Base-by-base conservation (phyloP, 1,140 invertebrate genomes). In the Lordiphosa clarofinis region DNA sequence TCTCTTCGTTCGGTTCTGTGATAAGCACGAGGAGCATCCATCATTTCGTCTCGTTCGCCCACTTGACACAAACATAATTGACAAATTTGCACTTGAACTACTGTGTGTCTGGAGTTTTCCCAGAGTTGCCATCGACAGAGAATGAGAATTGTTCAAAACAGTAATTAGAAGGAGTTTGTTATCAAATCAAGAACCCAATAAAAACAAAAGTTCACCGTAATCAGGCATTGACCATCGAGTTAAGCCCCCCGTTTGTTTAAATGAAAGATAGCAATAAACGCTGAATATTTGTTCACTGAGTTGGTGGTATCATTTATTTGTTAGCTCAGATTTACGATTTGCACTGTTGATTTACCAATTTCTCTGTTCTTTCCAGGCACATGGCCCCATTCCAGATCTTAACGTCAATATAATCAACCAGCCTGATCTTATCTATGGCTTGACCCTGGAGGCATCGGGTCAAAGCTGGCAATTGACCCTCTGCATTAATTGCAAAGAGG, bases 21-120 rank as follows among this genome's bases (percentile, higher is more conserved):
- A 31, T 31, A 31, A 31, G 28, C 28, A 31, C 5, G 28, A 28
- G 24, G 24, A 28, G 24, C 6, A 28, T 28, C 24, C 12, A 13
- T 40, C 4, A 13, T 13, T 13, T 13, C 54, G n/a, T 38, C 8
- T 35, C n/a, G 21, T 24, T 24, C 19, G 36, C 31, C 56, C 65
- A 81, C 74, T 79, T 52, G 65, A 79, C 38, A 12, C 36, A 48
- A 81, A 81, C 76, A 79, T 79, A 79, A 75, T 82, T 81, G 72
- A 81, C 78, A 81, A 81, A 81, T 81, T 81, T 76, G 78, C 76
- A 82, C 76, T 81, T 72, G 76, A 81, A 82, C 75, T 81, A 82
- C 75, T 82, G 76, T 82, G 48, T 46, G 42, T 47, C 21, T 55
- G 47, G 46, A 11, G 60, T 52, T 54, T 35, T 44, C 33, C 40